Evolutionary conservation across 2,797 vertebrate genomes (phyloP).

Genomic region (Mastacembelus armatus): DNA sequence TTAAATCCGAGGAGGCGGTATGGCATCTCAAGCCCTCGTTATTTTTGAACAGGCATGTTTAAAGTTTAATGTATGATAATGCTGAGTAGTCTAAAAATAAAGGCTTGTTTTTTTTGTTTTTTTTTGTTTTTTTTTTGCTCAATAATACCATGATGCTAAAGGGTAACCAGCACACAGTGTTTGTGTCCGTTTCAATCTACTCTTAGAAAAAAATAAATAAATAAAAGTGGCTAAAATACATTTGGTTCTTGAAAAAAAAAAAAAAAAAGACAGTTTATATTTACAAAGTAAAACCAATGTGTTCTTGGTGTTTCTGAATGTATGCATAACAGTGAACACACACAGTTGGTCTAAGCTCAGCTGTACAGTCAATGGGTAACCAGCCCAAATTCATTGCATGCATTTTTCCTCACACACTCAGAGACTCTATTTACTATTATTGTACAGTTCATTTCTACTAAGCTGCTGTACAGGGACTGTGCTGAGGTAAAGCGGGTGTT

Average conservation of each 20-base stretch:
- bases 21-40: slow-evolving; percentile 39
- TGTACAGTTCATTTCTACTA: slow-evolving; percentile 73
- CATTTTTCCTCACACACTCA: slow-evolving; percentile 70
- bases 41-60: slow-evolving; percentile 28
- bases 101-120: slow-evolving; percentile 9
- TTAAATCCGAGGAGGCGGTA: slow-evolving; percentile 28
- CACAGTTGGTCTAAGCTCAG: slow-evolving; percentile 61
- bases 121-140: slow-evolving; percentile 31
- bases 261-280: slow-evolving; percentile 59
- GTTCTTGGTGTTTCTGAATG: slow-evolving; percentile 58
- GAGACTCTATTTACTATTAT: slow-evolving; percentile 74
- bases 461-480: slow-evolving; percentile 76
- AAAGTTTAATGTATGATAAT: slow-evolving; percentile 17
- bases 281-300: slow-evolving; percentile 73
- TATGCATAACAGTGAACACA: slow-evolving; percentile 75
- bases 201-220: slow-evolving; percentile 16
- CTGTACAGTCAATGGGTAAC: slow-evolving; percentile 78
- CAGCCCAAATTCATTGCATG: slow-evolving; percentile 76
- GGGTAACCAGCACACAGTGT: slow-evolving; percentile 21
- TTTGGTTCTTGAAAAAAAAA: slow-evolving; percentile 35
- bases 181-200: slow-evolving; percentile 27
- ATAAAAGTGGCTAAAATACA: slow-evolving; percentile 37
- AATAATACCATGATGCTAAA: slow-evolving; percentile 37
- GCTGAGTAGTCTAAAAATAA: slow-evolving; percentile 37
- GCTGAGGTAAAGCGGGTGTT: slow-evolving; percentile 76